Conservation (phyloP, 2,888 invertebrate genomes). For the Hetaerina titia region DNA sequence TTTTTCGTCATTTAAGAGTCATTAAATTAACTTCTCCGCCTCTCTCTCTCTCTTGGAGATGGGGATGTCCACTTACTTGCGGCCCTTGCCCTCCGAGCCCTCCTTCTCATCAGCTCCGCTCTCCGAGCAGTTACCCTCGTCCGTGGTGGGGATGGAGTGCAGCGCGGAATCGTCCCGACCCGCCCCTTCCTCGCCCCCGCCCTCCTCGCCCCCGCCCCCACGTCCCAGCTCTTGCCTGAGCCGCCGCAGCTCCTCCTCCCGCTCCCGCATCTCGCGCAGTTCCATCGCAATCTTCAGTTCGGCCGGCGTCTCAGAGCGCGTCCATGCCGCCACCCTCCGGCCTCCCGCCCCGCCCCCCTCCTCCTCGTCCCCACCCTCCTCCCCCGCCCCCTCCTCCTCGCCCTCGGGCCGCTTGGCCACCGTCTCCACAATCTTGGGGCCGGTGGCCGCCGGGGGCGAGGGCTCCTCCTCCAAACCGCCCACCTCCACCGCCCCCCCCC, state of each 20-base stretch:
- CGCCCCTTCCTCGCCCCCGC: conserved; percentile 68
- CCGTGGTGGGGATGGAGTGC: conserved; percentile 73
- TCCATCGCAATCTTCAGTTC: conserved; percentile 77
- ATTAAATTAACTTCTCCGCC: no score
- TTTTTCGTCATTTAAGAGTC: no score
- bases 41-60: neutral
- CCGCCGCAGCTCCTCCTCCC: conserved; percentile 78
- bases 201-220: conserved; percentile 68
- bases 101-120: conserved; percentile 73
- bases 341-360: conserved; percentile 70
- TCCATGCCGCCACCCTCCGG: neutral
- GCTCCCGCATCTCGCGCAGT: conserved; percentile 77
- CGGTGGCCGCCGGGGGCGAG: conserved; percentile 32
- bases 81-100: conserved; percentile 72
- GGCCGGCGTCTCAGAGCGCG: conserved; percentile 70
- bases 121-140: conserved; percentile 74
- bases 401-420: conserved; percentile 66
- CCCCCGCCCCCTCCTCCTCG: neutral
- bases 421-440: conserved; percentile 71
- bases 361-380: conserved; percentile 77
- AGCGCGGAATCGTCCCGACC: conserved; percentile 71
- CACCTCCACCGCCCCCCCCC: conserved; percentile 45
- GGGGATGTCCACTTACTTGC: conserved; percentile 71
- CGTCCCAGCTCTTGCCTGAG: conserved; percentile 71
- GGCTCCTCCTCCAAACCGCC: neutral